These are phyloP conservation scores for Pimpla rufipes DNA, from an alignment of 2,888 invertebrate species.

Conservation along the genomic window DNA sequence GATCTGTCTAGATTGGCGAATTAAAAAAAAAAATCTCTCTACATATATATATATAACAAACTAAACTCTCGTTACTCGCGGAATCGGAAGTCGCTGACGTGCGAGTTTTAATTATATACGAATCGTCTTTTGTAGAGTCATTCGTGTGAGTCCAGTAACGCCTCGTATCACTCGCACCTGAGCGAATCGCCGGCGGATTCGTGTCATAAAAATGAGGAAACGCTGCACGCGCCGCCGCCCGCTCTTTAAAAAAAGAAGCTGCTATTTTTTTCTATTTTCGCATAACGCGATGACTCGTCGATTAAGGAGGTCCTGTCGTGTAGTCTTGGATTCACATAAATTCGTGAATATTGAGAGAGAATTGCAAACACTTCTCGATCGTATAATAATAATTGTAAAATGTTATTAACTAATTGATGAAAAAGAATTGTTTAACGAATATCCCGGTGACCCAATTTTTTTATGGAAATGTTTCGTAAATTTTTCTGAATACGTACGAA, in stretches of 20 bases:
- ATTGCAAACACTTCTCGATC: too few relatives aligned
- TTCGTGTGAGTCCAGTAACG: conserved; percentile 25
- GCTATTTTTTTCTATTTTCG: background rate
- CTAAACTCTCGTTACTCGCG: conserved; percentile 25
- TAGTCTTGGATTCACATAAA: too few relatives aligned
- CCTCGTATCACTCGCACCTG: background rate
- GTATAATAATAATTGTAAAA: too few relatives aligned
- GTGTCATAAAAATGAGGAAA: conserved; percentile 16
- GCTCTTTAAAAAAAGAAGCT: conserved; percentile 10
- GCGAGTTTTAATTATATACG: conserved; percentile 15
- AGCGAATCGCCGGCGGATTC: conserved; percentile 3
- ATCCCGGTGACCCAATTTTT: too few relatives aligned
- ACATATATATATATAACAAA: conserved; percentile 2
- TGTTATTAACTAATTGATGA: too few relatives aligned
- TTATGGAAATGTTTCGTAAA: too few relatives aligned
- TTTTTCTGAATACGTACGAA: too few relatives aligned
- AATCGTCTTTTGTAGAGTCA: conserved; percentile 26
- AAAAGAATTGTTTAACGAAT: too few relatives aligned
- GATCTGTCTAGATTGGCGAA: background rate
- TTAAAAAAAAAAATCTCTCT: background rate
- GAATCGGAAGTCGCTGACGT: conserved; percentile 38
- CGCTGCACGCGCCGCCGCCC: conserved; percentile 1
- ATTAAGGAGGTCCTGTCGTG: too few relatives aligned
- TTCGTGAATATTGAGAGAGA: too few relatives aligned
- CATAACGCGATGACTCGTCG: conserved; percentile 27